phyloP scores from a whole-genome alignment of 1,140 invertebrate genomes.

The Chlorops oryzae region DNA sequence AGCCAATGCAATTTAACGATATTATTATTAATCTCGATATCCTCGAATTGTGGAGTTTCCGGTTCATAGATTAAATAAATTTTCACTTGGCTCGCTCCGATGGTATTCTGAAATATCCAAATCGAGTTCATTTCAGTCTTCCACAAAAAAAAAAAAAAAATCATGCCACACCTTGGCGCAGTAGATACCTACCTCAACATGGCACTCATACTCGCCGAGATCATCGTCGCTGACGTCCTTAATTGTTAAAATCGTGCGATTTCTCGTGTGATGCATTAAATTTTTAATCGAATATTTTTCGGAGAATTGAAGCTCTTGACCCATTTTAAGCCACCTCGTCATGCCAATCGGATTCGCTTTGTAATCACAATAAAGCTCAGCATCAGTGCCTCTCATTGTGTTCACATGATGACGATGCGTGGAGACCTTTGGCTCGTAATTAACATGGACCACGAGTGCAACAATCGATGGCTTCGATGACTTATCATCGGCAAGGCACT shows the following conservation, averaged over 20 bases:
- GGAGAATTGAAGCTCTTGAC: constrained; percentile 21
- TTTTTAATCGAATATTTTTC: constrained; percentile 32
- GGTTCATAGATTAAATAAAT: constrained; percentile 33
- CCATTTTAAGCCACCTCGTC: constrained; percentile 33
- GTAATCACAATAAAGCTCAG: constrained; percentile 41
- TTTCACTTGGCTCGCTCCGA: constrained; percentile 28
- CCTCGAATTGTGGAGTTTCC: constrained; percentile 39
- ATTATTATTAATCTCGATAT: constrained; percentile 26
- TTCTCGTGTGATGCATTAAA: constrained; percentile 29
- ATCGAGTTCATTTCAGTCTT: neutral
- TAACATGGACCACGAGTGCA: constrained; percentile 33
- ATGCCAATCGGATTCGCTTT: constrained; percentile 33
- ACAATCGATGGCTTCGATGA: constrained; percentile 30
- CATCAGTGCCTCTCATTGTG: constrained; percentile 21
- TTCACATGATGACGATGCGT: constrained; percentile 43
- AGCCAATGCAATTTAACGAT: constrained; percentile 38
- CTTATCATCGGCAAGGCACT: constrained; percentile 40
- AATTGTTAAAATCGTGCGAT: constrained; percentile 33
- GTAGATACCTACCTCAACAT: constrained; percentile 21
- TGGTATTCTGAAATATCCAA: constrained; percentile 24
- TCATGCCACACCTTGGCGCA: neutral
- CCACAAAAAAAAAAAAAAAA: neutral
- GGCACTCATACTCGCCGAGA: constrained; percentile 38
- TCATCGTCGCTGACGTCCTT: constrained; percentile 27
- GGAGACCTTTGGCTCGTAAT: constrained; percentile 36